A percentile compares a stretch with the other conserved stretches of the same genome.
Conservation (phyloP, 2,888 invertebrate species). For the Crocallis elinguaria region DNA sequence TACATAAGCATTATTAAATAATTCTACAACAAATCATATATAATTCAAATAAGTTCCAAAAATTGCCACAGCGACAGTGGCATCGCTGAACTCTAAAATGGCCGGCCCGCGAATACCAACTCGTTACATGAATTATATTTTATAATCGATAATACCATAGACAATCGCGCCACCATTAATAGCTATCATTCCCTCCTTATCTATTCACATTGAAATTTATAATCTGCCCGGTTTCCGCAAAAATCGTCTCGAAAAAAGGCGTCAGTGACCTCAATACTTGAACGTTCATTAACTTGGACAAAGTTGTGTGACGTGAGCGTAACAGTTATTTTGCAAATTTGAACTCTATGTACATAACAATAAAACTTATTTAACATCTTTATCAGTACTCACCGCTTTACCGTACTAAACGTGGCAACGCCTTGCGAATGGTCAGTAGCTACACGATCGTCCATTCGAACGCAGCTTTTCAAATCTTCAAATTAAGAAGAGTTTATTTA, state of each 20-base stretch:
- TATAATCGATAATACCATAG: too few relatives aligned
- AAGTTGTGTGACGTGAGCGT: conserved; percentile 36
- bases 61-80: too few relatives aligned
- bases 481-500: conserved; percentile 1
- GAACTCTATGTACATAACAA: conserved; percentile 7
- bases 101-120: too few relatives aligned
- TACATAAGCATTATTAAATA: too few relatives aligned
- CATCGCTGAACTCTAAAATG: too few relatives aligned
- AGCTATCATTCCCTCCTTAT: too few relatives aligned
- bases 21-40: too few relatives aligned
- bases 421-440: conserved; percentile 45
- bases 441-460: conserved; percentile 43
- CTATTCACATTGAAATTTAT: too few relatives aligned
- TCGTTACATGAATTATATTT: too few relatives aligned
- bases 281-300: conserved; percentile 42
- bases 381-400: conserved; percentile 32
- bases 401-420: conserved; percentile 41
- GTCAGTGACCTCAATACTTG: conserved; percentile 79
- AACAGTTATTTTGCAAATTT: conserved; percentile 24
- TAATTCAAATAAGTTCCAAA: too few relatives aligned
- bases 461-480: conserved; percentile 28
- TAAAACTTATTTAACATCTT: conserved; percentile 33
- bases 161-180: too few relatives aligned
- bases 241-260: conserved; percentile 59
- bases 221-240: too few relatives aligned